Evolutionary conservation across 2,888 invertebrate species (phyloP), one percentile per base, ranked within the genome.

Genomic region (Limnephilus lunatus): DNA sequence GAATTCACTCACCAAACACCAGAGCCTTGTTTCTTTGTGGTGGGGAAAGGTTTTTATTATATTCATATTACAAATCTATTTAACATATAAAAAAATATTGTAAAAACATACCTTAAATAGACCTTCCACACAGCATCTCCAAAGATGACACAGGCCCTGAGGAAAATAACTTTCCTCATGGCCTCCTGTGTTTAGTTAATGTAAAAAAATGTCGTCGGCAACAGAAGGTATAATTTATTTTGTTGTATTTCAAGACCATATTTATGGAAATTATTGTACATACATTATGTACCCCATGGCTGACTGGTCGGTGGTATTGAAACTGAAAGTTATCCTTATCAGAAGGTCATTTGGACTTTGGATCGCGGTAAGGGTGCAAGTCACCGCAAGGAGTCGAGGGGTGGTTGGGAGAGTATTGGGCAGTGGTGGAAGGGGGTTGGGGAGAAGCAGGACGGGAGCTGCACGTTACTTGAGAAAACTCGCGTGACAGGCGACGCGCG

Each of bases 291-390:
- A 15, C 31, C 68, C 11, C 15, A 53, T 31, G 2, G 2, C 31
- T 9, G 14, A 4, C 15, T n/a, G 9, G 14, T 15, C 44, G 81
- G 88, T 68, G 31, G 81, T 89, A 30, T 32, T 48, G 90, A 83
- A 90, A 90, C 25, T 25, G 85, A 90, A 90, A 90, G 90, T 85
- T 90, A 14, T 48, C n/a, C 90, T 90, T 90, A 90, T 90, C 90
- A 85, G 90, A 90, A 90, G 90, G 90, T 90, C 90, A 90, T 90
- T 85, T 31, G 19, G 15, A 35, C 53, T 53, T 68, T 31, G 82
- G 90, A 48, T 82, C 9, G 82, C 48, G 44, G 90, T 32, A 30
- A 39, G 90, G 90, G 90, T 81, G 90, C 81, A 81, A 90, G 90
- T 90, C 81, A 90, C 82, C 32, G 68, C 31, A 32, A n/a, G 32